Conservation (phyloP, 2,113 vertebrate species). For the Spheniscus mendiculus region DNA sequence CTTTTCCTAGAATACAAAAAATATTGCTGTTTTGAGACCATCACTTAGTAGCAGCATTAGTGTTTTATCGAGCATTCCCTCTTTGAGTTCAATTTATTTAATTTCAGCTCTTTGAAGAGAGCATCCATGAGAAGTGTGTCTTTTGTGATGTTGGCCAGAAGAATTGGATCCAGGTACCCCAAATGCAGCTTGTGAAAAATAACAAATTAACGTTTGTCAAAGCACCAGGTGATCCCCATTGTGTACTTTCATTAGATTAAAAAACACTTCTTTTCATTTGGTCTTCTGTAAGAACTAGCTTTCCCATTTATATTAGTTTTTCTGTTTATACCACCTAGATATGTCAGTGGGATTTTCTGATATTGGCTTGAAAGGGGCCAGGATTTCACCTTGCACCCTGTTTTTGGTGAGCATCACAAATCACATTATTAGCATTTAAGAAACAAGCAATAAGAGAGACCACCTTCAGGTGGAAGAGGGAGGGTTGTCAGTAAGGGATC, state of each 20-base stretch:
- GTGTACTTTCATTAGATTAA: not conserved
- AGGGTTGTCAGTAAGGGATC: not conserved
- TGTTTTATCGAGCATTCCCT: not conserved
- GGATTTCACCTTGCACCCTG: not conserved
- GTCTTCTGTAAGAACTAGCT: not conserved
- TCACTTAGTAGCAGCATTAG: not conserved
- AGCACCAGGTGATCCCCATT: not conserved
- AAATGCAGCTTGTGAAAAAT: not conserved
- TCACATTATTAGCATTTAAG: not conserved
- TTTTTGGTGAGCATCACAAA: not conserved
- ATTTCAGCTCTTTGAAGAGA: not conserved
- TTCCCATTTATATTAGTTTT: not conserved
- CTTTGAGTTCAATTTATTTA: not conserved
- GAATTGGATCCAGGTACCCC: not conserved
- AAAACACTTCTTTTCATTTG: not conserved
- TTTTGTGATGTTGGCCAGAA: not conserved
- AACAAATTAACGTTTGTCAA: not conserved
- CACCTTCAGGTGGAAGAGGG: not conserved
- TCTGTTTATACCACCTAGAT: not conserved
- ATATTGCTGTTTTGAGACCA: not conserved
- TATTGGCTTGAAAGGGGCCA: not conserved
- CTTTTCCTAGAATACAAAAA: not conserved
- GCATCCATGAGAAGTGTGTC: not conserved
- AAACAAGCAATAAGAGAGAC: not conserved
- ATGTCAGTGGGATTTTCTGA: not conserved